Evolutionary conservation across 2,113 vertebrate species (phyloP).

Genomic region (Periophthalmus modestus): DNA sequence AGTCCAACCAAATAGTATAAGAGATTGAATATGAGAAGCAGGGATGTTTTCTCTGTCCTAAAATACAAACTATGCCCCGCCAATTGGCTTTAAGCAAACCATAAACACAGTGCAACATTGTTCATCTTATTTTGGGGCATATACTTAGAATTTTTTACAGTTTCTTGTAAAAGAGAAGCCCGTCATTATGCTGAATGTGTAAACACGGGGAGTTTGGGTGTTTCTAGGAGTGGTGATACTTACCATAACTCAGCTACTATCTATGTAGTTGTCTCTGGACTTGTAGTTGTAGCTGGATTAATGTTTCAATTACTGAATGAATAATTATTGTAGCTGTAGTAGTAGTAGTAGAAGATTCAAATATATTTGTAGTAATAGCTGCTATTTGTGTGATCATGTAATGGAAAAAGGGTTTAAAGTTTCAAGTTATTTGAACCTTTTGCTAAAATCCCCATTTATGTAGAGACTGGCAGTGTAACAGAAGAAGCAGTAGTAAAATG

Average conservation of each 20-base stretch:
- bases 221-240: conserved; percentile 38
- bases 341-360: too few relatives aligned
- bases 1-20: conserved; percentile 3
- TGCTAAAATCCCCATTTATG: background rate
- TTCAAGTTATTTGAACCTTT: background rate
- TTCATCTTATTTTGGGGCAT: conserved; percentile 54
- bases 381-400: too few relatives aligned
- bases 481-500: background rate
- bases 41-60: conserved; percentile 5
- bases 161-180: conserved; percentile 43
- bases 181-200: conserved; percentile 55
- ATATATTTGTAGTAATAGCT: too few relatives aligned
- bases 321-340: too few relatives aligned
- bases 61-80: conserved; percentile 30
- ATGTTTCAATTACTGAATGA: too few relatives aligned
- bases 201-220: conserved; percentile 45
- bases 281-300: background rate
- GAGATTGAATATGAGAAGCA: conserved; percentile 2
- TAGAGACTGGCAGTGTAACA: background rate
- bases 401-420: background rate
- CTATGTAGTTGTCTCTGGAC: background rate
- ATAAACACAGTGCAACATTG: conserved; percentile 57
- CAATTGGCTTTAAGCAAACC: conserved; percentile 20
- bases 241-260: conserved; percentile 4
- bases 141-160: conserved; percentile 58